Percentiles rank a stretch among this genome's conserved stretches.
Conservation (phyloP, 1,140 invertebrate species). For the Brachystomella parvula region DNA sequence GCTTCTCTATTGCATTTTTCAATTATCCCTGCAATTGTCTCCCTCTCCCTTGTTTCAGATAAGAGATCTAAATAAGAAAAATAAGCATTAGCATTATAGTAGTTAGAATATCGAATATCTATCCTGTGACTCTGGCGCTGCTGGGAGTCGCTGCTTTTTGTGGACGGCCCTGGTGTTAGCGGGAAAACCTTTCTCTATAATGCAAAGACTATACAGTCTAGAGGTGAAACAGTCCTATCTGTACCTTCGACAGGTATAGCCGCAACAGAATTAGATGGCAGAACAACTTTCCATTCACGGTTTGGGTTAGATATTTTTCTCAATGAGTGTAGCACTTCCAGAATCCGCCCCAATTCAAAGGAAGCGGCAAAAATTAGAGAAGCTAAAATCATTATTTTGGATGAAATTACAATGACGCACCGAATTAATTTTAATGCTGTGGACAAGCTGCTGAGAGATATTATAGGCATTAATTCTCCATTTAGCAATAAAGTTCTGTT, state of each 20-base stretch:
- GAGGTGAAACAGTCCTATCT: slow-evolving; percentile 2
- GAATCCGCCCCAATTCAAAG: background rate
- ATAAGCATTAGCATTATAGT: too few species aligned
- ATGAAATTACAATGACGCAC: slow-evolving; percentile 19
- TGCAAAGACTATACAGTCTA: background rate
- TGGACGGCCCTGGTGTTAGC: slow-evolving; percentile 13
- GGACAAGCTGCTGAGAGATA: slow-evolving; percentile 8
- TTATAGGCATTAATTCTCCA: background rate
- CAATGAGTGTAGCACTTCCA: background rate
- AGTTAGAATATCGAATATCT: too few species aligned
- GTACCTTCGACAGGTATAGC: slow-evolving; percentile 33
- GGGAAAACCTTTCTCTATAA: slow-evolving; percentile 27
- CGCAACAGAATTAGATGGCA: slow-evolving; percentile 21
- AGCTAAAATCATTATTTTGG: slow-evolving; percentile 20
- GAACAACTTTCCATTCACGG: slow-evolving; percentile 25
- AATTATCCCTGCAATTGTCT: too few species aligned
- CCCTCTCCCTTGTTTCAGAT: too few species aligned
- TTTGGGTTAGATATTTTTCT: slow-evolving; percentile 22
- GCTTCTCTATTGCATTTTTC: too few species aligned
- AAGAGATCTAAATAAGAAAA: too few species aligned
- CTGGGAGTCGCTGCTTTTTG: background rate
- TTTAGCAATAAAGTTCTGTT: slow-evolving; percentile 27
- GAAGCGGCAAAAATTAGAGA: background rate
- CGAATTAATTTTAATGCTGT: background rate
- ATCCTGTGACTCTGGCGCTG: background rate